Evolutionary conservation across 2,888 invertebrate genomes (phyloP).

Genomic region (Drosophila phalerata): DNA sequence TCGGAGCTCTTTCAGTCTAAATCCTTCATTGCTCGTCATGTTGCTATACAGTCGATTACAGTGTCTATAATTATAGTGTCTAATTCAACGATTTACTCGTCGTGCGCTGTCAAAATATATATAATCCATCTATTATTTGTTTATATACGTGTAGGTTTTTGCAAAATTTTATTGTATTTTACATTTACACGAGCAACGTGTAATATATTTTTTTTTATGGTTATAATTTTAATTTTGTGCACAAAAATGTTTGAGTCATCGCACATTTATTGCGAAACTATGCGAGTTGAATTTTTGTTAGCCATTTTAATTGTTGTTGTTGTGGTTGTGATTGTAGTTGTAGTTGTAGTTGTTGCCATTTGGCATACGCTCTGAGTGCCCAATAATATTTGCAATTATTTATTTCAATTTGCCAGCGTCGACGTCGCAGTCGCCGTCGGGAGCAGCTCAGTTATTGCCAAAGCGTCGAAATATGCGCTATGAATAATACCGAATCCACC

Average conservation of each 20-base stretch:
- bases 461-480: slow-evolving; percentile 68
- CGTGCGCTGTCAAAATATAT: slow-evolving; percentile 13
- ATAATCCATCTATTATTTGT: slow-evolving; percentile 20
- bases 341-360: slow-evolving; percentile 50
- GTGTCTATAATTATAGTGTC: slow-evolving; percentile 15
- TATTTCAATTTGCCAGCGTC: slow-evolving; percentile 64
- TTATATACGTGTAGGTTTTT: slow-evolving; percentile 17
- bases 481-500: slow-evolving; percentile 61
- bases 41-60: slow-evolving; percentile 16
- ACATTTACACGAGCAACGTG: slow-evolving; percentile 14
- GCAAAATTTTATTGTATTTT: slow-evolving; percentile 15
- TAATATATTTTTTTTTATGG: slow-evolving; percentile 60
- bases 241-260: slow-evolving; percentile 69
- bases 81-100: slow-evolving; percentile 1
- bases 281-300: slow-evolving; percentile 56
- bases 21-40: not conserved
- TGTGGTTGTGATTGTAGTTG: slow-evolving; percentile 14
- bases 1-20: not conserved
- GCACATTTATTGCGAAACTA: slow-evolving; percentile 78
- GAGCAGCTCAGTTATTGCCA: slow-evolving; percentile 57
- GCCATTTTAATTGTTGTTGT: slow-evolving; percentile 51
- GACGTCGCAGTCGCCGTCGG: slow-evolving; percentile 30
- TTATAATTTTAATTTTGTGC: slow-evolving; percentile 64
- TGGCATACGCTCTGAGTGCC: slow-evolving; percentile 76
- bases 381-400: slow-evolving; percentile 81